Base-by-base conservation (phyloP, 1,140 invertebrate species). In the Diuraphis noxia region DNA sequence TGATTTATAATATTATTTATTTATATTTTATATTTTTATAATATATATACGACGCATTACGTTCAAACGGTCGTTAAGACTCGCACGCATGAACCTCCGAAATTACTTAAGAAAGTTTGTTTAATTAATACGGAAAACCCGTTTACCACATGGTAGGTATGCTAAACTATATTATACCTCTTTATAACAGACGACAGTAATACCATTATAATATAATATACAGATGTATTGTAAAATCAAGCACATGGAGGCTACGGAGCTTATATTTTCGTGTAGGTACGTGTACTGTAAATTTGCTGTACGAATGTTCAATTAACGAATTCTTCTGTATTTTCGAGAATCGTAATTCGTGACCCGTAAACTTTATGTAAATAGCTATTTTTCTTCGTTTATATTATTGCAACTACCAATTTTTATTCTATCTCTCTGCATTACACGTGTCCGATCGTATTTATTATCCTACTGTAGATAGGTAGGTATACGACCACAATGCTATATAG, bases 311-410 rank as follows among this genome's bases (percentile, higher is more conserved):
- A 79, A 95, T 96, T 84, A 94, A 95, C 90, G 95, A 96, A 96
- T 96, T 93, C 96, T 95, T 94, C 96, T 96, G 92, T 96, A 95
- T 92, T 52, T 36, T 63, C 94, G 95, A 92, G 95, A 94, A 93
- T 38, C 36, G n/a, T 38, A 19, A 79, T 36, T 79, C 77, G 77
- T 79, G 23, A 82, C 40, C 81, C 25, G 41, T 82, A 41, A 79
- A 79, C 77, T 79, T 38, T 79, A 79, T 79, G 36, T 25, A 38
- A 40, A 41, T 41, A 82, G 10, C 36, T 13, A 30, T 82, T 82
- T 17, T 79, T 21, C 21, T 79, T 79, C 2, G 21, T 23, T 38
- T 79, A 5, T 38, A 63, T 13, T n/a, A 6, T 17, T 7, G 19
- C 46, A 4, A 72, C 13, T n/a, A n/a, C 56, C 0, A 72, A 13